These are phyloP conservation scores for Lagopus leucura DNA, from an alignment of 2,113 vertebrate species.

Conservation along the genomic window DNA sequence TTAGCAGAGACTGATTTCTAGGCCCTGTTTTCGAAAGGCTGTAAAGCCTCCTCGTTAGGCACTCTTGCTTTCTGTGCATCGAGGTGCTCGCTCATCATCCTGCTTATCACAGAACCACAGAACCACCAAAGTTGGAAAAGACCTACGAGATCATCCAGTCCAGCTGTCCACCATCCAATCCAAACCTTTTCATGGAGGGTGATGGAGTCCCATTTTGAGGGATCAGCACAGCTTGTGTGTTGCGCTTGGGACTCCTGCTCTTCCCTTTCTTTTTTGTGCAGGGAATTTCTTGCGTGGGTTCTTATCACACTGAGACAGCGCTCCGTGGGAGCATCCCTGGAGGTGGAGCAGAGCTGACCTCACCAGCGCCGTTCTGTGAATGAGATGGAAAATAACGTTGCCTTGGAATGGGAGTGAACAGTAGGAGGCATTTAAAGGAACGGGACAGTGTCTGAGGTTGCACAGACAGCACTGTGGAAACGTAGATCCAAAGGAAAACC, in stretches of 20 bases:
- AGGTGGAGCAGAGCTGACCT: neutral
- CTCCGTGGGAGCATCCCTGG: too few relatives aligned
- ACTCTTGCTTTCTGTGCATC: neutral
- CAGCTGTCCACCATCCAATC: too few relatives aligned
- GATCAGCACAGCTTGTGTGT: neutral
- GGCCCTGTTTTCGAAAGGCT: neutral
- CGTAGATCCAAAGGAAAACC: neutral
- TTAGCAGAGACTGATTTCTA: neutral
- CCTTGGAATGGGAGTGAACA: neutral
- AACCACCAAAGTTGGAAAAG: too few relatives aligned
- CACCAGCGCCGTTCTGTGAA: neutral
- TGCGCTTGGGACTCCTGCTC: neutral
- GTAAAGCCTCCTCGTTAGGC: neutral
- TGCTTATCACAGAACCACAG: neutral
- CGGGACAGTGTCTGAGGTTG: neutral
- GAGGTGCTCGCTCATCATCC: rapidly evolving
- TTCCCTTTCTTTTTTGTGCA: neutral
- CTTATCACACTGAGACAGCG: neutral
- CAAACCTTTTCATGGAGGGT: neutral
- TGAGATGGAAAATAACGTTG: neutral
- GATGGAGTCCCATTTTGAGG: neutral
- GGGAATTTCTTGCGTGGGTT: neutral
- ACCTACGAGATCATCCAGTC: too few relatives aligned
- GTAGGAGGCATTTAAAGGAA: neutral
- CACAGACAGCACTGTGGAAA: neutral